These are phyloP conservation scores for Aselliscus stoliczkanus DNA, from an alignment of 2,797 vertebrate genomes.

Conservation along the genomic window DNA sequence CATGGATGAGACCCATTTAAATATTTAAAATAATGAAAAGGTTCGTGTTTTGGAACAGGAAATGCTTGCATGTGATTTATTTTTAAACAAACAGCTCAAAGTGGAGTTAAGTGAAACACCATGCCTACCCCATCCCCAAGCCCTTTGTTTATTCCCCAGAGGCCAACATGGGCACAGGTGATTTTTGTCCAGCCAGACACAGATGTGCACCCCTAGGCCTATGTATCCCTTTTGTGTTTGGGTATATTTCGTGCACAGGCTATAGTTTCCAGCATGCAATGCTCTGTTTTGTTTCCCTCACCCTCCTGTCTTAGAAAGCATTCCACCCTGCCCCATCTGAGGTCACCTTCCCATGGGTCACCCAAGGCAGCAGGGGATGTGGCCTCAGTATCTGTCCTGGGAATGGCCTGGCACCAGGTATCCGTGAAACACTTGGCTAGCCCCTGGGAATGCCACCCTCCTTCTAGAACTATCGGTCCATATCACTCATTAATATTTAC, in stretches of 20 bases:
- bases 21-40: slow-evolving; percentile 26
- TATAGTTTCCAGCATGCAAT: rapidly evolving
- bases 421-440: background rate
- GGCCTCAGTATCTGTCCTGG: background rate
- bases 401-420: background rate
- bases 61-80: background rate
- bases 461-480: slow-evolving; percentile 55
- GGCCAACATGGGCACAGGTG: rapidly evolving
- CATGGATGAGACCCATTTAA: background rate
- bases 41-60: background rate
- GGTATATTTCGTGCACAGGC: background rate
- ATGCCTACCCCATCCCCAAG: background rate
- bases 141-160: background rate
- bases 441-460: slow-evolving; percentile 28
- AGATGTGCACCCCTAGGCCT: rapidly evolving
- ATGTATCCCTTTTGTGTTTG: background rate
- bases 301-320: background rate
- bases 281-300: background rate
- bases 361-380: background rate
- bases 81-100: background rate
- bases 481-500: slow-evolving; percentile 65
- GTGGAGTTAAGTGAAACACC: background rate
- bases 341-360: background rate
- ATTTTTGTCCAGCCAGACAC: background rate
- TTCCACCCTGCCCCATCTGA: background rate